These are phyloP conservation scores for Netelia fuscicornis DNA, from an alignment of 2,888 invertebrate species.

Conservation along the genomic window DNA sequence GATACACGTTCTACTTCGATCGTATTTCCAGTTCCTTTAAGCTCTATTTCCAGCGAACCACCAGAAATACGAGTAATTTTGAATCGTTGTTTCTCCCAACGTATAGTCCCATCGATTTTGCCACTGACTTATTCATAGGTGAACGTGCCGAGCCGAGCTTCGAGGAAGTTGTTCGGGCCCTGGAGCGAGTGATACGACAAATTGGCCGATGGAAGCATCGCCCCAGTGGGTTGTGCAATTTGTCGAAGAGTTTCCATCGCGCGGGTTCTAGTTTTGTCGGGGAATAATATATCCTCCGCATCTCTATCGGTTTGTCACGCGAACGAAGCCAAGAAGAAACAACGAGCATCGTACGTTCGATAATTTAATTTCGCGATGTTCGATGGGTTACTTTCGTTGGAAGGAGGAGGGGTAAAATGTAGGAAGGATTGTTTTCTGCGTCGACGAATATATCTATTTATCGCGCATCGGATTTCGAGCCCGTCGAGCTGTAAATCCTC, in stretches of 20 bases:
- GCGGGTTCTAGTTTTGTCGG: background rate
- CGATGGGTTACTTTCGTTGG: background rate
- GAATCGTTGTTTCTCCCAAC: conserved; percentile 17
- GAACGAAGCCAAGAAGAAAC: background rate
- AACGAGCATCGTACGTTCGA: background rate
- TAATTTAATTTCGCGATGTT: background rate
- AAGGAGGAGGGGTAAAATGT: too few species aligned
- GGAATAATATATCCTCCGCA: background rate
- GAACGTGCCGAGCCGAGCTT: conserved; percentile 28
- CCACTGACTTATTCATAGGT: conserved; percentile 54
- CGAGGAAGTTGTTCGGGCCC: conserved; percentile 30
- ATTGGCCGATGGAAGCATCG: conserved; percentile 24
- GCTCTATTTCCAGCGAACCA: background rate
- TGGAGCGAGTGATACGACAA: conserved; percentile 21
- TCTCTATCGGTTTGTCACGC: background rate
- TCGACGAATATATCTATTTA: background rate
- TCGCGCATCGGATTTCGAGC: background rate
- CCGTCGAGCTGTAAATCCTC: conserved; percentile 12
- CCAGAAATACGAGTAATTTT: conserved; percentile 18
- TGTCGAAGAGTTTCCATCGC: conserved; percentile 5
- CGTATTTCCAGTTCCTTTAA: conserved; percentile 8
- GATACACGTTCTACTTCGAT: conserved; percentile 17
- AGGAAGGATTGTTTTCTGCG: background rate
- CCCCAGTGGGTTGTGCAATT: background rate
- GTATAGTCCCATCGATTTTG: conserved; percentile 46